Conservation (phyloP, 2,888 invertebrate genomes). For the Notodonta dromedarius region DNA sequence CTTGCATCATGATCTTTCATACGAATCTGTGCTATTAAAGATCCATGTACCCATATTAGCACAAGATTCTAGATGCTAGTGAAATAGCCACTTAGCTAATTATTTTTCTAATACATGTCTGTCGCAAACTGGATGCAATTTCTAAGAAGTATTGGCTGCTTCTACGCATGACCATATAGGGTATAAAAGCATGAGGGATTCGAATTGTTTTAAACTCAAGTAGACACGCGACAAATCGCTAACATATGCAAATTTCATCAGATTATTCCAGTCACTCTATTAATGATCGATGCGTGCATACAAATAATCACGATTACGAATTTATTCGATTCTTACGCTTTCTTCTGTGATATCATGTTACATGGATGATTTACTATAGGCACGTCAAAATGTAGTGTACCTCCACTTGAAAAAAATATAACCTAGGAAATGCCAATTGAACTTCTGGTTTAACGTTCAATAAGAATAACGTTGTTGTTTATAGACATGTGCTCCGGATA, state of each 20-base stretch:
- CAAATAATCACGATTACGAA: slow-evolving; percentile 34
- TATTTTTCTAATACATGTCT: no score
- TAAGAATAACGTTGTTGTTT: slow-evolving; percentile 4
- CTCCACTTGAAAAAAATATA: not conserved
- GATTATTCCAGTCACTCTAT: slow-evolving; percentile 39
- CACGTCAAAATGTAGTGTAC: not conserved
- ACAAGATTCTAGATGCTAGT: no score
- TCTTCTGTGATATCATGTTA: slow-evolving; percentile 57
- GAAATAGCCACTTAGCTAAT: no score
- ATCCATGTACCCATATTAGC: no score
- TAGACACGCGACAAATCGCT: slow-evolving; percentile 2
- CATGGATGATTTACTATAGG: slow-evolving; percentile 6
- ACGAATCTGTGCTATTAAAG: no score
- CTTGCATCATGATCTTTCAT: no score
- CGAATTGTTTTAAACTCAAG: slow-evolving; percentile 1
- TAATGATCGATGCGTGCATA: slow-evolving; percentile 37
- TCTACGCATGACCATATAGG: not conserved
- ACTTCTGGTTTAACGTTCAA: not conserved
- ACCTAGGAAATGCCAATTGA: not conserved
- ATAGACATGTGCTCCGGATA: not conserved
- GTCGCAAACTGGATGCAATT: not conserved
- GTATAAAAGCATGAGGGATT: not conserved
- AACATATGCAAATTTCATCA: slow-evolving; percentile 23
- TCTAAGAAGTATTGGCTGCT: not conserved
- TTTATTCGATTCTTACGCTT: slow-evolving; percentile 53